Evolutionary conservation across 2,888 invertebrate genomes (phyloP), one percentile per base, ranked within the genome.

Genomic region (Troilus luridus): DNA sequence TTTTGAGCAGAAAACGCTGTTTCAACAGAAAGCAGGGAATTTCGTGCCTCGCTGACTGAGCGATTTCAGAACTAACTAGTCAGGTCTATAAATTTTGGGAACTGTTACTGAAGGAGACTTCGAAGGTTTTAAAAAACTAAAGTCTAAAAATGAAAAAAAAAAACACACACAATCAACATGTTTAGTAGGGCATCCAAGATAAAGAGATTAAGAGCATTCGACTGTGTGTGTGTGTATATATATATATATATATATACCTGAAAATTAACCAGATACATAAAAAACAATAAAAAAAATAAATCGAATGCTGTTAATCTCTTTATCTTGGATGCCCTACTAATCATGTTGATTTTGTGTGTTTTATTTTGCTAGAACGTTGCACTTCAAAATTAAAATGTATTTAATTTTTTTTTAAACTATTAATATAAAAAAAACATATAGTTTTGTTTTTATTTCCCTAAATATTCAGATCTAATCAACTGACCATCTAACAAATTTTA

Each of bases 71-170:
- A 77, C 72, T 77, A 77, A 27, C 72, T 27, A 72, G 27, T 77
- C 72, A 77, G 72, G 72, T 41, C 72, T 77, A 77, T 77, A 77
- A 77, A 77, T 77, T 77, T 77, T 77, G 72, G 41, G 8, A 77
- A 77, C 72, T 77, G 72, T 27, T 77, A 41, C 72, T 41, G 41
- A 77, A 77, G 27, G 11, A 77, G 72, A 41, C 24, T 77, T 17
- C 72, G 19, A 17, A 77, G 19, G 17, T 17, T 41, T 7, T 72
- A 27, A 27, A 72, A 72, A 72, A 72, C 21, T 24, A 67, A 67
- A 67, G 9, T 67, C 67, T 67, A 14, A 67, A 24, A 67, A 24
- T 41, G 17, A 77, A 8, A 77, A 17, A 72, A 72, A 72, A 24
- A 24, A 67, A 67, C 72, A 72, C 27, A 72, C 17, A 77, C 27